Evolutionary conservation across 2,797 vertebrate species (phyloP).

Genomic region (Sardinella longiceps): DNA sequence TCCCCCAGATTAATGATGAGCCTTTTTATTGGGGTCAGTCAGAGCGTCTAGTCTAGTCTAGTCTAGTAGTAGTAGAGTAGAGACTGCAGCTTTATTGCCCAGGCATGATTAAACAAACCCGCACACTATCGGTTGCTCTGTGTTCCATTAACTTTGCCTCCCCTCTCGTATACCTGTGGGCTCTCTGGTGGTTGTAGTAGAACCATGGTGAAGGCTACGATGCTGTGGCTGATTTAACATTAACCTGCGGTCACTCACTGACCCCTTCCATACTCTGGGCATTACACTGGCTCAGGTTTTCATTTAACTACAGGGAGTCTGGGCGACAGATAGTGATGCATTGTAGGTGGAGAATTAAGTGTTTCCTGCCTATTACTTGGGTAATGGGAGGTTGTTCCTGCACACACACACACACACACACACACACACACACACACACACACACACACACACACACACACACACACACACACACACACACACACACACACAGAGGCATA

Average conservation of each 20-base stretch:
- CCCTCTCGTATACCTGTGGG: background rate
- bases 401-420: conserved; percentile 23
- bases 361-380: background rate
- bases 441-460: background rate
- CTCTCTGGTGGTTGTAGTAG: background rate
- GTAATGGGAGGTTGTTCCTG: background rate
- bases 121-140: background rate
- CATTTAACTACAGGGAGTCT: background rate
- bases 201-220: background rate
- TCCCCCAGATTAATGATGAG: conserved; percentile 15
- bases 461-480: background rate
- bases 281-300: background rate
- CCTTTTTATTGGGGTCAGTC: conserved; percentile 11
- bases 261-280: background rate
- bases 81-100: background rate
- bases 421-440: conserved; percentile 12
- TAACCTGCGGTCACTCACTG: background rate
- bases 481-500: background rate
- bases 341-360: background rate
- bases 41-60: too few species aligned
- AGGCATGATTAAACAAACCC: background rate
- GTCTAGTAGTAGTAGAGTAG: too few species aligned
- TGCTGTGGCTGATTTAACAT: background rate
- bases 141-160: background rate
- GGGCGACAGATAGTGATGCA: background rate